phyloP scores from a whole-genome alignment of 2,797 vertebrate genomes.

The Percopsis omiscomaycus region DNA sequence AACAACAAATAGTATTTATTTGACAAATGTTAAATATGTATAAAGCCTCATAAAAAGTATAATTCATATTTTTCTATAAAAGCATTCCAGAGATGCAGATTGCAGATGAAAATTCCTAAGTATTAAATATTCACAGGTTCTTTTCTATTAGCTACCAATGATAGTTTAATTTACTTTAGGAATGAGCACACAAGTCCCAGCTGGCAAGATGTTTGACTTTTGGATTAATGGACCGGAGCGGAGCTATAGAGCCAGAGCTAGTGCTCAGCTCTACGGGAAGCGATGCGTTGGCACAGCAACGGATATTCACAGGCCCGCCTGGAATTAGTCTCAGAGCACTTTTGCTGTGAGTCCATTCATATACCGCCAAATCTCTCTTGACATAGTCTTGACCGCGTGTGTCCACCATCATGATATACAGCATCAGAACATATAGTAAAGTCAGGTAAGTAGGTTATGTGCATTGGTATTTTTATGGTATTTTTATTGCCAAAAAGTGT shows the following conservation, averaged over 20 bases:
- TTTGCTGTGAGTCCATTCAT: slow-evolving; percentile 47
- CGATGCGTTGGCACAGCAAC: slow-evolving; percentile 42
- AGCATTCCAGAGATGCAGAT: no score
- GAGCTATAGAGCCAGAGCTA: slow-evolving; percentile 3
- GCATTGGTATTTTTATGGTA: no score
- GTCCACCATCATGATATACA: no score
- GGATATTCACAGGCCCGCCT: slow-evolving; percentile 43
- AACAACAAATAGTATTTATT: no score
- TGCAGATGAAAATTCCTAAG: neutral
- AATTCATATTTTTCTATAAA: no score
- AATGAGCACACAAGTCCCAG: slow-evolving; percentile 33
- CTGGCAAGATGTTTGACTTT: slow-evolving; percentile 43
- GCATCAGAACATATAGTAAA: no score
- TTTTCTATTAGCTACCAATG: neutral
- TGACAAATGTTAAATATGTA: no score
- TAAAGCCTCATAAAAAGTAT: no score
- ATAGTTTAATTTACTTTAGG: slow-evolving; percentile 30
- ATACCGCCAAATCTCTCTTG: slow-evolving; percentile 33
- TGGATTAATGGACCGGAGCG: slow-evolving; percentile 42
- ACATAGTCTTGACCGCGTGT: neutral
- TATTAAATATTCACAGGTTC: slow-evolving; percentile 12
- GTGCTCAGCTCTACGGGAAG: slow-evolving; percentile 25
- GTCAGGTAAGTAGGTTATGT: no score
- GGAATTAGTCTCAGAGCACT: slow-evolving; percentile 48
- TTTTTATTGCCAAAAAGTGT: no score